Conservation (phyloP, 35 echinoderm and acorn worm genomes). For the Ptychodera flava region DNA sequence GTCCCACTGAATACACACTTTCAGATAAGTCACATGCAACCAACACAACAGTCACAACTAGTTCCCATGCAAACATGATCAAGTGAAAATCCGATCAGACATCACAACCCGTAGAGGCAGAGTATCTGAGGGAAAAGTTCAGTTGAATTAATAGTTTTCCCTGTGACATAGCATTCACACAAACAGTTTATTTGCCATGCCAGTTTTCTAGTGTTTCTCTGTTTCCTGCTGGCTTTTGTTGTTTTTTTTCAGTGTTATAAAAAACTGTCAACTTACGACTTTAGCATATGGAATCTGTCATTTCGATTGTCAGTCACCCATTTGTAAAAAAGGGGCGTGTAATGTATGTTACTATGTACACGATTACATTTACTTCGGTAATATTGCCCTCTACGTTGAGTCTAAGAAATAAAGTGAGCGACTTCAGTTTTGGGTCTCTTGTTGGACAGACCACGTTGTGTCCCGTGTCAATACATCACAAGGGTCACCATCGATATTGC, state of each 20-base stretch:
- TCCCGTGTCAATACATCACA: too few species aligned
- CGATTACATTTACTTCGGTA: not conserved
- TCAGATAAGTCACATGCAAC: not conserved
- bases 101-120: not conserved
- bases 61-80: not conserved
- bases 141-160: not conserved
- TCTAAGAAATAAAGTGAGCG: not conserved
- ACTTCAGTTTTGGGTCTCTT: too few species aligned
- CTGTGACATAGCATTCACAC: not conserved
- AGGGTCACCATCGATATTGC: too few species aligned
- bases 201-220: not conserved
- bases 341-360: not conserved
- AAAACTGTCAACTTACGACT: not conserved
- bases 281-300: not conserved
- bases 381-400: not conserved
- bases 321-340: not conserved
- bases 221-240: not conserved
- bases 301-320: not conserved
- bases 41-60: too few species aligned
- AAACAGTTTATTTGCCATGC: not conserved
- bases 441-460: too few species aligned
- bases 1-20: not conserved
- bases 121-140: not conserved
- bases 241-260: not conserved
- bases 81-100: not conserved